phyloP scores from a whole-genome alignment of 2,888 invertebrate genomes.

The Polylopha cassiicola region DNA sequence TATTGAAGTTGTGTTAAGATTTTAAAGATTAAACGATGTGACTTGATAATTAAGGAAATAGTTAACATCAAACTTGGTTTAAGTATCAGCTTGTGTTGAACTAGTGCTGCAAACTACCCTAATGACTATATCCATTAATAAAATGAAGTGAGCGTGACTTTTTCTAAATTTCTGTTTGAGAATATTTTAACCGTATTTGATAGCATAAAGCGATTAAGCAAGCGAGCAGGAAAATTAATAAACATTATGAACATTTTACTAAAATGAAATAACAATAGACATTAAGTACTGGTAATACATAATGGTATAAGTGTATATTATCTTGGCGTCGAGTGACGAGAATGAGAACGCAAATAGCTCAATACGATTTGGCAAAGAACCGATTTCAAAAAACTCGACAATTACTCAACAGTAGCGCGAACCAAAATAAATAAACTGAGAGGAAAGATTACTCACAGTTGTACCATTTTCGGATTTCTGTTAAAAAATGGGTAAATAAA shows the following conservation, averaged over 20 bases:
- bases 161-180: not conserved
- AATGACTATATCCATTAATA: conserved; percentile 1
- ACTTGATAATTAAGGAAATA: too few species aligned
- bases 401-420: too few species aligned
- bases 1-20: too few species aligned
- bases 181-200: too few species aligned
- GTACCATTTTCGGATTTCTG: conserved; percentile 19
- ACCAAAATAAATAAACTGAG: conserved; percentile 11
- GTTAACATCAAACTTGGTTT: not conserved
- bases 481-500: conserved; percentile 9
- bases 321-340: too few species aligned
- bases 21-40: too few species aligned
- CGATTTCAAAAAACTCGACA: too few species aligned
- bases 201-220: too few species aligned
- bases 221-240: not conserved
- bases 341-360: too few species aligned
- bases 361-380: too few species aligned
- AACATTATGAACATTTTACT: not conserved
- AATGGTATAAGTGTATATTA: conserved; percentile 1
- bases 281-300: too few species aligned
- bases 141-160: not conserved
- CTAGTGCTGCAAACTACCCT: not conserved
- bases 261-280: not conserved
- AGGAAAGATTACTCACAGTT: conserved; percentile 12
- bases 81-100: not conserved